Evolutionary conservation across 2,888 invertebrate genomes (phyloP).

Genomic region (Thymelicus acteon): DNA sequence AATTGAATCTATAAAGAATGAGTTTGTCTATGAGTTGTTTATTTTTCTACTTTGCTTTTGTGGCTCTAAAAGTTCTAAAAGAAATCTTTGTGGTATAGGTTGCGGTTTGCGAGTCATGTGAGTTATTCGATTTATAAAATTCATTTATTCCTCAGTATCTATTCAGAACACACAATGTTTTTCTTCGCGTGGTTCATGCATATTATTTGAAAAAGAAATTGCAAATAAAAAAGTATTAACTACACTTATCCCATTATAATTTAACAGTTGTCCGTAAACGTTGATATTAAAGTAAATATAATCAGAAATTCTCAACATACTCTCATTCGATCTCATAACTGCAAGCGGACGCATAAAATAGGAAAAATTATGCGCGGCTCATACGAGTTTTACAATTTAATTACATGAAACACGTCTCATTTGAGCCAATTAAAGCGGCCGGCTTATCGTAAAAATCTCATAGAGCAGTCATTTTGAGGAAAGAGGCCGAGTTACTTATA

Average conservation of each 20-base stretch:
- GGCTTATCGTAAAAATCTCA: constrained; percentile 43
- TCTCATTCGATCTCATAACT: constrained; percentile 17
- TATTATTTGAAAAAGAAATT: no score
- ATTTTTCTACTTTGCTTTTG: no score
- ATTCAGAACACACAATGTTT: no score
- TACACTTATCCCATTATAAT: neutral
- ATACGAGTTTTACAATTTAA: constrained; percentile 37
- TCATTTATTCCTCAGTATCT: no score
- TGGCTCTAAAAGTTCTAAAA: no score
- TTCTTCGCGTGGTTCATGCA: no score
- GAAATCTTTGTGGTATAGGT: no score
- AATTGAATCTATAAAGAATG: no score
- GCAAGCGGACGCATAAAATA: constrained; percentile 33
- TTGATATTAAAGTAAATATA: constrained; percentile 11
- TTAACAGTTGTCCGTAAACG: neutral
- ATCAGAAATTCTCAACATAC: constrained; percentile 14
- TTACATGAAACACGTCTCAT: constrained; percentile 29
- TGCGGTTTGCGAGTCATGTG: no score
- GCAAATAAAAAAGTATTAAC: neutral
- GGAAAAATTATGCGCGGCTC: constrained; percentile 27
- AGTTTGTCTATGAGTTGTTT: no score
- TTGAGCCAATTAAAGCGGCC: constrained; percentile 35
- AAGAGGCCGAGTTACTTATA: constrained; percentile 40
- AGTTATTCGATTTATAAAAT: no score
- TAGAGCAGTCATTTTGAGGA: constrained; percentile 42